These are phyloP conservation scores for Galago senegalensis DNA, from an alignment of 2,797 vertebrate genomes.

Conservation along the genomic window DNA sequence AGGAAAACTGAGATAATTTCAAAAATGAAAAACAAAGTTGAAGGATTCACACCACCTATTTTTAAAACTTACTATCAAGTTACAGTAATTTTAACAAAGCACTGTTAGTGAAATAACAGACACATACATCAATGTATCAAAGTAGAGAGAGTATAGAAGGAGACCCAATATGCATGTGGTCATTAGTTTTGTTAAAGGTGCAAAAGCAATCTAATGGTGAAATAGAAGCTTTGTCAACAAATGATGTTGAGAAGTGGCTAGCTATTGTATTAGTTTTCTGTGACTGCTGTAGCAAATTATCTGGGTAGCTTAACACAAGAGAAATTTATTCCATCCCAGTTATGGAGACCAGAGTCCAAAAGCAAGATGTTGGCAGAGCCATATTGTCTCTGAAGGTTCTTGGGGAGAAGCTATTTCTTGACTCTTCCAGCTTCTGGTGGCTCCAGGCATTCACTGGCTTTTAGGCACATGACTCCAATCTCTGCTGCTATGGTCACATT, in stretches of 20 bases:
- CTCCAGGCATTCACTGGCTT: background rate
- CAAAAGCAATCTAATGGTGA: background rate
- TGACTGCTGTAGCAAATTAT: background rate
- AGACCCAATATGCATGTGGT: background rate
- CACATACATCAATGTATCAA: background rate
- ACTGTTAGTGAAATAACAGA: background rate
- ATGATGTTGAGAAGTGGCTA: background rate
- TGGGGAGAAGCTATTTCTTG: background rate
- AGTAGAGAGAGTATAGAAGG: background rate
- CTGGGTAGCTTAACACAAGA: background rate
- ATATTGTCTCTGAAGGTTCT: background rate
- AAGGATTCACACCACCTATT: background rate
- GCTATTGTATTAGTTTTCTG: background rate
- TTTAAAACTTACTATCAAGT: slow-evolving; percentile 16
- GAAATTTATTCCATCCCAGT: background rate
- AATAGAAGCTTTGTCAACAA: background rate
- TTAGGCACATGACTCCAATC: background rate
- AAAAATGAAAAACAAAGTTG: slow-evolving; percentile 26
- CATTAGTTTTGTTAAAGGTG: background rate
- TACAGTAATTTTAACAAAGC: background rate
- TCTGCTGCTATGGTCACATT: background rate
- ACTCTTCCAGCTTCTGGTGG: background rate
- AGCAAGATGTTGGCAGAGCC: background rate
- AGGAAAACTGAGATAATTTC: slow-evolving; percentile 1
- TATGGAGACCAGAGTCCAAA: background rate